Evolutionary conservation across 2,113 vertebrate genomes (phyloP), one percentile per base, ranked within the genome.

Genomic region (Larimichthys polyactis): DNA sequence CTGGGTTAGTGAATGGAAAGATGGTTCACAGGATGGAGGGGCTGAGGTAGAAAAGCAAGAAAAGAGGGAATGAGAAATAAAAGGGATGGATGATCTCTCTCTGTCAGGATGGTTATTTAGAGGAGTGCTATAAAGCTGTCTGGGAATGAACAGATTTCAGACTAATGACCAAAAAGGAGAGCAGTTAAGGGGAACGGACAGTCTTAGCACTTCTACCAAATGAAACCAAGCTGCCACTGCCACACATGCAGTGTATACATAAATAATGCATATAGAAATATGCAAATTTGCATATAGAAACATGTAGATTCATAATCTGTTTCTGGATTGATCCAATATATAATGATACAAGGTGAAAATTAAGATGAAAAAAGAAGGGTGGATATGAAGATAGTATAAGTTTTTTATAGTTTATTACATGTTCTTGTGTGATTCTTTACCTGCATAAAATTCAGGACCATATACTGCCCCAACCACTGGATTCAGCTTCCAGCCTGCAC

Each of bases 81-180:
- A 95, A 93, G 88, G 92, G 94, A 94, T 90, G 89, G 91, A 94
- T 88, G 88, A 90, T 87, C 87, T 87, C 87, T 89, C 87, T 92
- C 89, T 92, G 92, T 93, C 93, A 93, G 87, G 84, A 40, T 71
- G 71, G 88, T 93, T 94, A 94, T 94, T 95, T 95, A 95, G 89
- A 87, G 90, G 82, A 87, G 78, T 52, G 92, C 89, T 85, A 82
- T 93, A 93, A 94, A 94, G 80, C 93, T 94, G 92, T 94, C 89
- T 83, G 79, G 81, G 89, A 91, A 92, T 77, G 88, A 94, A 92
- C 94, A 93, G 93, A 94, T 94, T 94, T 94, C 90, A 93, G 89
- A 92, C 92, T 93, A 94, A 95, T 94, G 92, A 92, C 89, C 90
- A 93, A 83, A 91, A 90, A 87, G 87, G 75, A 75, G 71, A 65